These are phyloP conservation scores for Reticulitermes lucifugus DNA, from an alignment of 2,888 invertebrate species.

Conservation along the genomic window DNA sequence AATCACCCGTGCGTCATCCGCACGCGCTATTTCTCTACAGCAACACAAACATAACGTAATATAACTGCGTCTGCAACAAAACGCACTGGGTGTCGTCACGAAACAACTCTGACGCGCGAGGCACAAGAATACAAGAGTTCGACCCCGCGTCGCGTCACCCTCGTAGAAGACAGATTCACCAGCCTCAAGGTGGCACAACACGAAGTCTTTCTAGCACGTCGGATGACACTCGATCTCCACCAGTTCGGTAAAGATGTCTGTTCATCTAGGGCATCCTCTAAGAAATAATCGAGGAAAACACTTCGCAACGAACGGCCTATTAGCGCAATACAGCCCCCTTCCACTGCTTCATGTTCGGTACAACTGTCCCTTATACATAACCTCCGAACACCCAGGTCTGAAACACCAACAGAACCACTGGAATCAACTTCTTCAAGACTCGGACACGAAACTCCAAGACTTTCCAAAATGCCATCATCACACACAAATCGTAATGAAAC, in stretches of 20 bases:
- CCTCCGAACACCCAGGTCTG: slow-evolving; percentile 50
- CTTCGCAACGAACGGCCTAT: slow-evolving; percentile 36
- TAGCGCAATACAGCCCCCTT: background rate
- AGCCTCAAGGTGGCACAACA: slow-evolving; percentile 50
- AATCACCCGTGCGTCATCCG: no score
- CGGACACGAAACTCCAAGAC: slow-evolving; percentile 50
- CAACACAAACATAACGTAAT: no score
- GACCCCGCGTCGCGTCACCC: slow-evolving; percentile 47
- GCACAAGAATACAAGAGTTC: slow-evolving; percentile 46
- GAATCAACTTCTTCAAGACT: slow-evolving; percentile 51
- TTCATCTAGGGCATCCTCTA: slow-evolving; percentile 49
- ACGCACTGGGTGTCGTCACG: background rate
- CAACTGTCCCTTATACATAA: slow-evolving; percentile 47
- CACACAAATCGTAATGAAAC: slow-evolving; percentile 52
- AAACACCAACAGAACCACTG: slow-evolving; percentile 50
- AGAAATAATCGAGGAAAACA: slow-evolving; percentile 47
- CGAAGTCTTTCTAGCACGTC: slow-evolving; percentile 50
- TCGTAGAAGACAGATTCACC: slow-evolving; percentile 49
- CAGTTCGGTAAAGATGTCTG: slow-evolving; percentile 48
- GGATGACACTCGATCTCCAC: slow-evolving; percentile 51
- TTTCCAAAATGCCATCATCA: slow-evolving; percentile 51
- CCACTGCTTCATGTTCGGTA: background rate
- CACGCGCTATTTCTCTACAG: no score
- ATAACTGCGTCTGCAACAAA: background rate
- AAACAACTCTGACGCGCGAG: slow-evolving; percentile 32